These are phyloP conservation scores for Habrosyne pyritoides DNA, from an alignment of 2,888 invertebrate genomes.

Conservation along the genomic window DNA sequence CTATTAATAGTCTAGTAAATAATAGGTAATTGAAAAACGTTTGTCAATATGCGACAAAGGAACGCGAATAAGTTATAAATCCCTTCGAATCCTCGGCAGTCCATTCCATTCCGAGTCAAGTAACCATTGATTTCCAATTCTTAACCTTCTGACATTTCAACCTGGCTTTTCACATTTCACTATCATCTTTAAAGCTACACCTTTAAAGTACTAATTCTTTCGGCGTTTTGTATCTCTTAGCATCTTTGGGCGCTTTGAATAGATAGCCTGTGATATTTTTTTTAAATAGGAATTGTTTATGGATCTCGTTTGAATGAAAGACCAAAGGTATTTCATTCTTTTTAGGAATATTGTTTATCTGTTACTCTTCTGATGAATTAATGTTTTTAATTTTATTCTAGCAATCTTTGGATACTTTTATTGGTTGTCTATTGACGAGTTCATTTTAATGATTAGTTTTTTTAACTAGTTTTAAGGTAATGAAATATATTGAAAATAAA, in stretches of 20 bases:
- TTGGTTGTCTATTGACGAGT: no score
- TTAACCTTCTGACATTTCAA: not conserved
- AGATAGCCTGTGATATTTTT: not conserved
- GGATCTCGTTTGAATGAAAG: not conserved
- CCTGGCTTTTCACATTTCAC: not conserved
- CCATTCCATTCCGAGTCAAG: constrained; percentile 9
- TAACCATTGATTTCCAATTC: constrained; percentile 10
- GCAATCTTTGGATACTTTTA: no score
- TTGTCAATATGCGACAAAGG: no score
- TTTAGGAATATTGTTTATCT: no score
- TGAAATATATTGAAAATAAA: no score
- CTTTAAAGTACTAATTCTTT: not conserved
- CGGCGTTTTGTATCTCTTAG: not conserved
- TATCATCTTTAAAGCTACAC: not conserved
- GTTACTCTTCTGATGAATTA: no score
- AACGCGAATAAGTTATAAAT: not conserved
- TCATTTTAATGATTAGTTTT: no score
- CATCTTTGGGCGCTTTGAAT: not conserved
- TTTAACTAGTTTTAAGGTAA: no score
- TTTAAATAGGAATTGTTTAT: not conserved
- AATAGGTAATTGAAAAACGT: no score
- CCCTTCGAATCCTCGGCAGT: not conserved
- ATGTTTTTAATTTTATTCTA: no score
- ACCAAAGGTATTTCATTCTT: no score
- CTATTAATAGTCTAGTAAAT: no score